These are phyloP conservation scores for Urechis unicinctus DNA, from an alignment of 2,888 invertebrate species.

Conservation along the genomic window DNA sequence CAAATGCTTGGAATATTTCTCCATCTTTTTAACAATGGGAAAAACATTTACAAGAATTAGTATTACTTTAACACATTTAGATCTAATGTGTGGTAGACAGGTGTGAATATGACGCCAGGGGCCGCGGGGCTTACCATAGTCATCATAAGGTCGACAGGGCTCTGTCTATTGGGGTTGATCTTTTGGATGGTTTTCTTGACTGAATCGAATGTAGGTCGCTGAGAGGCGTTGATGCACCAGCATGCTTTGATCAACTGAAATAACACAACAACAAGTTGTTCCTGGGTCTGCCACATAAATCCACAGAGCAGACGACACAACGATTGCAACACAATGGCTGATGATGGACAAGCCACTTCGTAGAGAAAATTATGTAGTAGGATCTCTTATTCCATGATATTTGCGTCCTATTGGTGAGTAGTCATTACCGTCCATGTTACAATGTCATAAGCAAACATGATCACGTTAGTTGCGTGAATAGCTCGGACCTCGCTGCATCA, in stretches of 20 bases:
- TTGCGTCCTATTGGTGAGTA: no score
- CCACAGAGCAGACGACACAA: no score
- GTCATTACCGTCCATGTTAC: no score
- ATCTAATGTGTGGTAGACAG: not conserved
- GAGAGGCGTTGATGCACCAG: constrained; percentile 20
- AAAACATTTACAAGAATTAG: not conserved
- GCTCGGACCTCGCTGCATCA: no score
- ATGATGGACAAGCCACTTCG: no score
- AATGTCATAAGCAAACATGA: no score
- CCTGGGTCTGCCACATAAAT: no score
- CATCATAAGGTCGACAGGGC: constrained; percentile 41
- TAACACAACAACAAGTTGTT: no score
- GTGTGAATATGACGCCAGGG: not conserved
- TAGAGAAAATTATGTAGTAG: no score
- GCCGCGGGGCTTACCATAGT: constrained; percentile 27
- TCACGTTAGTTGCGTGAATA: no score
- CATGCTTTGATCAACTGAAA: constrained; percentile 30
- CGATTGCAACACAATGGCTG: no score
- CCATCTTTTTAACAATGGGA: constrained; percentile 26
- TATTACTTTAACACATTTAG: not conserved
- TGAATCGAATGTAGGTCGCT: constrained; percentile 29
- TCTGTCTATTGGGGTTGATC: constrained; percentile 37
- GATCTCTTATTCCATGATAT: no score
- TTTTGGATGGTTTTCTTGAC: constrained; percentile 27
- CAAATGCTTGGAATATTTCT: constrained; percentile 38